Conservation (phyloP, 1,140 invertebrate genomes). For the Macrobrachium nipponense region DNA sequence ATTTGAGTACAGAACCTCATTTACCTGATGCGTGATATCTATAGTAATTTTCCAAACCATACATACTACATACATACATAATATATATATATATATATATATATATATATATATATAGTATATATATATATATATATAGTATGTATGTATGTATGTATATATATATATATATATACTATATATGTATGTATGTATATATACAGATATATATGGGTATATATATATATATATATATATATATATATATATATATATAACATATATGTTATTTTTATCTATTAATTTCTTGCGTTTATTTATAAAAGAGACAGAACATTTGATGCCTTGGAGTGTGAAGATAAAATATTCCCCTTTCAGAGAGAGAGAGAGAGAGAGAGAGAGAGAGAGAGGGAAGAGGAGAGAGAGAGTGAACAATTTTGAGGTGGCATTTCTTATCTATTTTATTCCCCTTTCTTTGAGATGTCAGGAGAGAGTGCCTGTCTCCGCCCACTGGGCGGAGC, state of each 20-base stretch:
- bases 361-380: slow-evolving; percentile 17
- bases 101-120: background rate
- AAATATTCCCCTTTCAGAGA: background rate
- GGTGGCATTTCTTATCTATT: background rate
- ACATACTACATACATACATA: background rate
- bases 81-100: background rate
- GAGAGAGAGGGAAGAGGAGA: background rate
- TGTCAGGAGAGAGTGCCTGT: background rate
- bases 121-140: background rate
- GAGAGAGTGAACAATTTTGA: background rate
- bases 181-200: background rate
- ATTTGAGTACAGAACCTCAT: too few relatives aligned
- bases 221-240: slow-evolving; percentile 7
- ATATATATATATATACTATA: background rate
- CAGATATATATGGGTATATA: background rate
- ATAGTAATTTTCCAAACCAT: too few relatives aligned
- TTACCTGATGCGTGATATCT: too few relatives aligned
- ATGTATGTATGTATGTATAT: background rate
- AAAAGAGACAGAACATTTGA: too few relatives aligned
- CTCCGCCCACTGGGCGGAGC: too few relatives aligned
- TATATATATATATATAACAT: slow-evolving; percentile 6
- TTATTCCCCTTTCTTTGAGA: background rate
- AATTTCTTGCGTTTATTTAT: too few relatives aligned
- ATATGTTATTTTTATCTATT: background rate
- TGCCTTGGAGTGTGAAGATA: too few relatives aligned